These are phyloP conservation scores for Schizaphis graminum DNA, from an alignment of 2,888 invertebrate genomes.

Conservation along the genomic window DNA sequence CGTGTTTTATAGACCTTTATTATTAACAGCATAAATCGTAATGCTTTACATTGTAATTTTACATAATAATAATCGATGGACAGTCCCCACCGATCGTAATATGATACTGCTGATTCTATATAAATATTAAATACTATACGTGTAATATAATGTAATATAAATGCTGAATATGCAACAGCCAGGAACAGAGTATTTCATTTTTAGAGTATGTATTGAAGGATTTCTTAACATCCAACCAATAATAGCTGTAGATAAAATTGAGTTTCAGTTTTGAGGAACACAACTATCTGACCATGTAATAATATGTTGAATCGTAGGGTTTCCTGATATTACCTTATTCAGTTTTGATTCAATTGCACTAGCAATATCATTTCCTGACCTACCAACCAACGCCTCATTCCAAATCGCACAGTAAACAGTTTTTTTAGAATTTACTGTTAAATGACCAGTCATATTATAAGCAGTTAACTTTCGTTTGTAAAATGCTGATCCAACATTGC, in stretches of 20 bases:
- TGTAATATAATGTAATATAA: no score
- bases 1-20: no score
- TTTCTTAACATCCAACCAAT: neutral
- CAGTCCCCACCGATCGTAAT: no score
- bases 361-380: slow-evolving; percentile 12
- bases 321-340: no score
- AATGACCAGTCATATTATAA: slow-evolving; percentile 16
- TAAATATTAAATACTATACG: no score
- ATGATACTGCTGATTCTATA: no score
- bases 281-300: neutral
- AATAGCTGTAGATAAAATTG: neutral
- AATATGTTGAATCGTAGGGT: neutral
- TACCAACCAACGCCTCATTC: neutral
- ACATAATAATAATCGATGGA: no score
- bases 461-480: neutral
- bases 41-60: no score
- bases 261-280: slow-evolving; percentile 3
- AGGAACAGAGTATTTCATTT: neutral
- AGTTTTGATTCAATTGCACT: neutral
- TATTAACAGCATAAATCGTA: no score
- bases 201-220: neutral
- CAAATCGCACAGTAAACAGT: neutral
- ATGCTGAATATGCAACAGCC: no score
- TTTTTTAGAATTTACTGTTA: neutral
- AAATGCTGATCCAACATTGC: neutral